These are phyloP conservation scores for Notodonta dromedarius DNA, from an alignment of 2,888 invertebrate genomes.

Conservation along the genomic window DNA sequence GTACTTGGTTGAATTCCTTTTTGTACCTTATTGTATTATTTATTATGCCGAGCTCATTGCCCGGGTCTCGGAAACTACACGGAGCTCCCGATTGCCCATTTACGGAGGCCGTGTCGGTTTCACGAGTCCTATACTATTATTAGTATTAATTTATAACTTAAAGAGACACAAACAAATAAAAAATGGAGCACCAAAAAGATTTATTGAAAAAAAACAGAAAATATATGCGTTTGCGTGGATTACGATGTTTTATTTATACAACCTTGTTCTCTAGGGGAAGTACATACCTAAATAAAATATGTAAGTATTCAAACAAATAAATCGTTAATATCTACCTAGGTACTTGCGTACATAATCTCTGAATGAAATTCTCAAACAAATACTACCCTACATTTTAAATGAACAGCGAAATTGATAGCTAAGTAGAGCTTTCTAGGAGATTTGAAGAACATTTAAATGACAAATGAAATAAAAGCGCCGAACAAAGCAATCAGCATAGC, in stretches of 20 bases:
- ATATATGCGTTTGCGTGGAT: conserved; percentile 80
- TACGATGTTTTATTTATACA: conserved; percentile 58
- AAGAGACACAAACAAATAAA: conserved; percentile 73
- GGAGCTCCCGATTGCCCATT: conserved; percentile 79
- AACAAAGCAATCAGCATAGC: conserved; percentile 38
- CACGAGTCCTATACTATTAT: conserved; percentile 72
- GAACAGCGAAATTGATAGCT: not conserved
- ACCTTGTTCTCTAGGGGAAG: not conserved
- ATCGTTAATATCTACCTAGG: not conserved
- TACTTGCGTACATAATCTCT: not conserved
- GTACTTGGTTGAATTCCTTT: conserved; percentile 75
- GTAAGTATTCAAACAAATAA: not conserved
- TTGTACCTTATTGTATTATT: conserved; percentile 80
- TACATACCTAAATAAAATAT: too few species aligned
- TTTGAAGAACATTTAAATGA: conserved; percentile 24
- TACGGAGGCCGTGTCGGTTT: conserved; percentile 69
- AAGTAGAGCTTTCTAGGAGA: conserved; percentile 8
- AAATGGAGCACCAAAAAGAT: conserved; percentile 83
- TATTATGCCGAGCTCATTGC: conserved; percentile 83
- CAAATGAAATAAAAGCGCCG: conserved; percentile 33
- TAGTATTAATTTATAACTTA: conserved; percentile 82
- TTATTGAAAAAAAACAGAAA: conserved; percentile 69
- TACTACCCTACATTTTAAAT: not conserved
- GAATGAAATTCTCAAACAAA: not conserved
- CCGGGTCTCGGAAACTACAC: conserved; percentile 70